Conservation (phyloP, 2,797 vertebrate species). For the Cyclopterus lumpus region DNA sequence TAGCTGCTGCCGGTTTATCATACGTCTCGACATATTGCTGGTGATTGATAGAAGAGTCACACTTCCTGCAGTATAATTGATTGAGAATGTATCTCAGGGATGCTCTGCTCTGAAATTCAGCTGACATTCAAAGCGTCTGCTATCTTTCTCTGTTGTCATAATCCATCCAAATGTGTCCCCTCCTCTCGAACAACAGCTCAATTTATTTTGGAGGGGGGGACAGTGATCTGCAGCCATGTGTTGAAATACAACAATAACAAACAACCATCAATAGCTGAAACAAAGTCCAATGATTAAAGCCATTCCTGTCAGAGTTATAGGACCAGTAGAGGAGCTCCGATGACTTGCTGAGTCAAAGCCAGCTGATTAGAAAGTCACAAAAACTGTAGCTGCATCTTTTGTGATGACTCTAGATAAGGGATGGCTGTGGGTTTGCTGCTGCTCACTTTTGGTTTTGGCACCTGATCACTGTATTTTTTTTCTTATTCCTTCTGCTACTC, state of each 20-base stretch:
- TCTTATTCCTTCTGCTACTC: neutral
- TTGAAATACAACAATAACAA: conserved; percentile 31
- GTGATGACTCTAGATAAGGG: conserved; percentile 40
- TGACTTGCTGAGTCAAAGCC: conserved; percentile 31
- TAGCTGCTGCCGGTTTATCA: conserved; percentile 21
- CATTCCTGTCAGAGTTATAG: conserved; percentile 7
- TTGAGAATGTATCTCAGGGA: conserved; percentile 13
- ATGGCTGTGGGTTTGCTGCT: neutral
- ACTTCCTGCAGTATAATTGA: conserved; percentile 14
- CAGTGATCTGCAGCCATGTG: conserved; percentile 14
- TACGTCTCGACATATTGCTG: neutral
- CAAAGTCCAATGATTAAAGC: conserved; percentile 34
- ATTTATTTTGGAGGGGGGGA: neutral
- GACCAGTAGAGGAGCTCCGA: conserved; percentile 18
- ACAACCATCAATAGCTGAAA: conserved; percentile 17
- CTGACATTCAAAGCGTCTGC: conserved; percentile 27
- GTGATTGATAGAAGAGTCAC: conserved; percentile 31
- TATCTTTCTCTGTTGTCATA: conserved; percentile 6
- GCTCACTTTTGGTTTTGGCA: conserved; percentile 31
- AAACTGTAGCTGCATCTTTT: conserved; percentile 16
- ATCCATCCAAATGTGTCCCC: conserved; percentile 14
- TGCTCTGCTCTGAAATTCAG: conserved; percentile 11
- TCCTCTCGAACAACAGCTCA: conserved; percentile 6
- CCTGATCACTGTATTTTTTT: conserved; percentile 21
- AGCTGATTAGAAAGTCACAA: conserved; percentile 46